Percentiles rank a stretch among this genome's conserved stretches.
Conservation (phyloP, 92 coral and sea anemone species). For the Epizoanthus rinbou region DNA sequence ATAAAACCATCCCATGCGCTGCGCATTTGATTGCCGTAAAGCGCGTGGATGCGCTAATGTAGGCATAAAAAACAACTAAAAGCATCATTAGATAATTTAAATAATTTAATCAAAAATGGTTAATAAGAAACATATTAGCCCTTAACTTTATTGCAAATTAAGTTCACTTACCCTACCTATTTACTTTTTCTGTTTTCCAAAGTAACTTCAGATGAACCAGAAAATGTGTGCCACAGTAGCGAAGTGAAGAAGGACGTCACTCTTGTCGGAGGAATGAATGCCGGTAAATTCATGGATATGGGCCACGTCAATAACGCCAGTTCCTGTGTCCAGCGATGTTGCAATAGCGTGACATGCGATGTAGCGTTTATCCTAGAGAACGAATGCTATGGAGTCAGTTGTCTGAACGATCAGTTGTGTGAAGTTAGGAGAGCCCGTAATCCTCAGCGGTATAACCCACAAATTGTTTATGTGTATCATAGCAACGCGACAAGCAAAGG, state of each 20-base stretch:
- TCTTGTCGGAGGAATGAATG: conserved; percentile 89
- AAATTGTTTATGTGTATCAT: conserved; percentile 81
- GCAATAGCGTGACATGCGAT: conserved; percentile 82
- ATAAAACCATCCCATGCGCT: too few relatives aligned
- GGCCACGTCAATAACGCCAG: conserved; percentile 81
- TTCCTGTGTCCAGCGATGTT: conserved; percentile 84
- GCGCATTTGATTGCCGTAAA: too few relatives aligned
- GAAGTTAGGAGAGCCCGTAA: conserved; percentile 86
- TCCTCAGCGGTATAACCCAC: conserved; percentile 88
- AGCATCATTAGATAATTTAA: too few relatives aligned
- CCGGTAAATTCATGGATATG: conserved; percentile 90
- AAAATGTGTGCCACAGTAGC: conserved; percentile 72
- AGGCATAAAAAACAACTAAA: too few relatives aligned
- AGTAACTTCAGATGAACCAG: conserved; percentile 5
- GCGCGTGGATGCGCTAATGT: too few relatives aligned
- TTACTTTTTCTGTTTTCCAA: not conserved
- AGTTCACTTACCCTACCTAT: not conserved
- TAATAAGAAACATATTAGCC: too few relatives aligned
- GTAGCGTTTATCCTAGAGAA: conserved; percentile 90
- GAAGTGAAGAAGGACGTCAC: conserved; percentile 86
- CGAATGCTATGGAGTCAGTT: conserved; percentile 92
- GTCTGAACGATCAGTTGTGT: conserved; percentile 78
- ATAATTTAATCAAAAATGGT: too few relatives aligned
- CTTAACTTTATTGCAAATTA: too few relatives aligned
- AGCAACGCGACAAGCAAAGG: conserved; percentile 57